Percentiles rank a stretch among this genome's conserved stretches.
Evolutionary conservation across 2,888 invertebrate species (phyloP).

Genomic region (Lutraria lutraria): DNA sequence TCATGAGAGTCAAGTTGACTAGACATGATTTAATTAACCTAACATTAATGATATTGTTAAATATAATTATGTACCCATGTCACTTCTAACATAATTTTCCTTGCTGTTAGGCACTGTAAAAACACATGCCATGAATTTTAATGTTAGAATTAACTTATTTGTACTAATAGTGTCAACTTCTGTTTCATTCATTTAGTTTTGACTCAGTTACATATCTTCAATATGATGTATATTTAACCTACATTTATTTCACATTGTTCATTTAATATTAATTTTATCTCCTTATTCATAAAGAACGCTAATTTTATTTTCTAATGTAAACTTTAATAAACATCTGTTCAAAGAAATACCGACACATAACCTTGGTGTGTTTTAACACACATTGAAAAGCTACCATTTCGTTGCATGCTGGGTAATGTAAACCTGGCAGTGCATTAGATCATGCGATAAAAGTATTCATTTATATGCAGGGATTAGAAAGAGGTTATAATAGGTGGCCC

Average conservation of each 20-base stretch:
- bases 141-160: neutral
- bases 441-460: conserved; percentile 13
- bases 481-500: conserved; percentile 28
- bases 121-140: neutral
- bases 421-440: conserved; percentile 20
- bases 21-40: too few relatives aligned
- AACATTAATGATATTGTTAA: too few relatives aligned
- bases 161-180: neutral
- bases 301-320: conserved; percentile 11
- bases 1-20: too few relatives aligned
- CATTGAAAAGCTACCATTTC: neutral
- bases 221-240: neutral
- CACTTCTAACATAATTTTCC: too few relatives aligned
- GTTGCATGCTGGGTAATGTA: conserved; percentile 3
- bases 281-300: neutral
- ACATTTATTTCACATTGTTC: neutral
- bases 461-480: neutral
- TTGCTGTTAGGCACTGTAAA: neutral
- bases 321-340: conserved; percentile 18
- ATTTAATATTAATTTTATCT: neutral
- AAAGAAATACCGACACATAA: conserved; percentile 6
- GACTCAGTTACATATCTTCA: neutral
- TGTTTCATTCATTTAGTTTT: neutral
- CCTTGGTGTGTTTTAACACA: conserved; percentile 6
- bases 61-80: too few relatives aligned